phyloP scores from a whole-genome alignment of 2,888 invertebrate genomes.

The Nineta flava region DNA sequence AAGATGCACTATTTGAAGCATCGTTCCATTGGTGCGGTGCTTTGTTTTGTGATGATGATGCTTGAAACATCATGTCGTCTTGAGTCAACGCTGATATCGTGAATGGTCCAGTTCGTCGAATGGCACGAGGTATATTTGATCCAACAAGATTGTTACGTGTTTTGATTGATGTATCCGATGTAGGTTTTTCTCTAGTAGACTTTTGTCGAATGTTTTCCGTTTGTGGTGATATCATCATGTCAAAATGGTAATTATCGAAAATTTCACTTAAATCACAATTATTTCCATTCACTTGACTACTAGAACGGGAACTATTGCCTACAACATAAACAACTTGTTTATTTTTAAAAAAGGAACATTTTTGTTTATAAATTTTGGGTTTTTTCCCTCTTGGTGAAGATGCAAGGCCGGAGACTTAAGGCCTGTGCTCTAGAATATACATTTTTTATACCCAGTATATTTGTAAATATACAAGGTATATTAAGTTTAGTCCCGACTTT shows the following conservation, averaged over 20 bases:
- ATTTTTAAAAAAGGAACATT: too few species aligned
- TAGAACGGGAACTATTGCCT: neutral
- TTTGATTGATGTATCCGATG: conserved; percentile 1
- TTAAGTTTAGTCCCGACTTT: too few species aligned
- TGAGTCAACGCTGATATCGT: neutral
- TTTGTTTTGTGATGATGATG: neutral
- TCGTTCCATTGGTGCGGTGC: neutral
- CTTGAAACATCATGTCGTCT: neutral
- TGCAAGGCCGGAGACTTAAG: too few species aligned
- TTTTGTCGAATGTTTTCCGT: neutral
- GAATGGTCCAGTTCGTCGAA: neutral
- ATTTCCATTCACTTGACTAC: neutral
- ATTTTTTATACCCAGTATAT: too few species aligned
- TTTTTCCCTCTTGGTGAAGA: too few species aligned
- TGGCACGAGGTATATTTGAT: neutral
- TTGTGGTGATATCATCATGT: neutral
- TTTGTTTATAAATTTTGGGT: too few species aligned
- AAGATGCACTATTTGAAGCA: neutral
- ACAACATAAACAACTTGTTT: neutral
- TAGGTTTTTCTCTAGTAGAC: neutral
- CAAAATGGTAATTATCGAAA: conserved; percentile 5
- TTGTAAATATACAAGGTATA: too few species aligned
- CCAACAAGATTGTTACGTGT: neutral
- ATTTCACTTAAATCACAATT: neutral
- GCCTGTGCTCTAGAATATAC: too few species aligned